phyloP scores from a whole-genome alignment of 2,888 invertebrate genomes.

The Dendrolimus houi region DNA sequence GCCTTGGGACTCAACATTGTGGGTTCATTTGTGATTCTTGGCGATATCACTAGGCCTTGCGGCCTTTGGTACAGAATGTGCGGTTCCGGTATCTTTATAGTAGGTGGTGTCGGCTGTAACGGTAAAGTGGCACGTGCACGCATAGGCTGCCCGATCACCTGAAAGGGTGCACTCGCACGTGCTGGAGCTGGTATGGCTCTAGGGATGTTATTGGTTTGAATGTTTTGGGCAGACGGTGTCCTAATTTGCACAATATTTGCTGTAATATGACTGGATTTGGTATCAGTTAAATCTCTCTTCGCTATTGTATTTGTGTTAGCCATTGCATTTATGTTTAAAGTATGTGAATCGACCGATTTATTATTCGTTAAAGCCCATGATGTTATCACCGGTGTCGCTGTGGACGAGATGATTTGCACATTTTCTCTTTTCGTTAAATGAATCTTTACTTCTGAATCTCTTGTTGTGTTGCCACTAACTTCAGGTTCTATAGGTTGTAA shows the following conservation, averaged over 20 bases:
- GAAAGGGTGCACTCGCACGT: slow-evolving; percentile 56
- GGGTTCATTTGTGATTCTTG: slow-evolving; percentile 52
- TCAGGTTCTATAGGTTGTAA: slow-evolving; percentile 34
- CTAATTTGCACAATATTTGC: slow-evolving; percentile 66
- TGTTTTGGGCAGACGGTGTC: slow-evolving; percentile 37
- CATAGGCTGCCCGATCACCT: slow-evolving; percentile 61
- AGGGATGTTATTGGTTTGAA: slow-evolving; percentile 35
- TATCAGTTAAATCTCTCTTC: slow-evolving; percentile 44
- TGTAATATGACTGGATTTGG: slow-evolving; percentile 51
- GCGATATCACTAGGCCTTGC: slow-evolving; percentile 63
- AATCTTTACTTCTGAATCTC: slow-evolving; percentile 46
- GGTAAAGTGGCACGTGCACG: slow-evolving; percentile 37
- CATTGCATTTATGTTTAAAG: slow-evolving; percentile 40
- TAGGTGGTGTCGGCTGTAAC: slow-evolving; percentile 52
- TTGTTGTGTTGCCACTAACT: slow-evolving; percentile 37
- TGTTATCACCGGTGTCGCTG: slow-evolving; percentile 72
- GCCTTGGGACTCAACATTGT: slow-evolving; percentile 61
- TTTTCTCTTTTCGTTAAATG: slow-evolving; percentile 46
- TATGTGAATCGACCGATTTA: slow-evolving; percentile 55
- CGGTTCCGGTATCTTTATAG: slow-evolving; percentile 79
- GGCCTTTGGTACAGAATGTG: slow-evolving; percentile 65
- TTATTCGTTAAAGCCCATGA: slow-evolving; percentile 72
- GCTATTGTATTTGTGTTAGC: slow-evolving; percentile 22
- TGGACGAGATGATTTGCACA: slow-evolving; percentile 50
- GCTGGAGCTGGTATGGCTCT: slow-evolving; percentile 49